A percentile compares a stretch with the other conserved stretches of the same genome.
phyloP scores from a whole-genome alignment of 2,888 invertebrate genomes.

The Crepidodera aurea region DNA sequence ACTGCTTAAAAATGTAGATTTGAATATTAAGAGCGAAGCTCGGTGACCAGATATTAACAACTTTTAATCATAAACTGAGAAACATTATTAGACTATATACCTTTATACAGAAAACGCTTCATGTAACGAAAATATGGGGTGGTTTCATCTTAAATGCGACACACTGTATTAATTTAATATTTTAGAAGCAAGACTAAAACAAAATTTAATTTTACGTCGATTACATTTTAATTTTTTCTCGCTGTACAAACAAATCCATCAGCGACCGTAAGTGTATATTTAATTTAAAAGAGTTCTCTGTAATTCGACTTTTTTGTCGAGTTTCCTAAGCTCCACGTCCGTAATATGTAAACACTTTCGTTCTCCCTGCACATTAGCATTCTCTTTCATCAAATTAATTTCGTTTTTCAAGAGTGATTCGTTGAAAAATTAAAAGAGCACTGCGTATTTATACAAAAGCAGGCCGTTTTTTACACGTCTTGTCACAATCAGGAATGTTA shows the following conservation, averaged over 20 bases:
- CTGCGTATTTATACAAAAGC: slow-evolving; percentile 35
- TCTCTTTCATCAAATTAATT: slow-evolving; percentile 39
- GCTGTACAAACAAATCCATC: slow-evolving; percentile 4
- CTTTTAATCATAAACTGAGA: too few species aligned
- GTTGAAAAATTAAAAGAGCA: slow-evolving; percentile 32
- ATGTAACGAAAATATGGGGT: too few species aligned
- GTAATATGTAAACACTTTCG: slow-evolving; percentile 24
- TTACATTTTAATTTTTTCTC: slow-evolving; percentile 2
- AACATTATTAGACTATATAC: too few species aligned
- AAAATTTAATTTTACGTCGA: not conserved
- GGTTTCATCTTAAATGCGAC: too few species aligned
- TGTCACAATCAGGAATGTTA: slow-evolving; percentile 42
- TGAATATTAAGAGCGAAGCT: too few species aligned
- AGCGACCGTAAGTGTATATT: not conserved
- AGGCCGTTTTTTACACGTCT: slow-evolving; percentile 35
- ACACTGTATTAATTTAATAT: too few species aligned
- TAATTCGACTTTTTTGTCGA: slow-evolving; percentile 17
- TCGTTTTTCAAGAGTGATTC: slow-evolving; percentile 32
- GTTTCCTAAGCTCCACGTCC: slow-evolving; percentile 12
- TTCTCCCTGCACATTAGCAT: slow-evolving; percentile 23
- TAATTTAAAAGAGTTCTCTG: slow-evolving; percentile 9
- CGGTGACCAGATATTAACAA: too few species aligned
- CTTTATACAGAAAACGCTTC: too few species aligned
- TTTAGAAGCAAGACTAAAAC: not conserved
- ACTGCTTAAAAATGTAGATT: too few species aligned